Base-by-base conservation (phyloP, 2,888 invertebrate species). In the Cloeon dipterum region DNA sequence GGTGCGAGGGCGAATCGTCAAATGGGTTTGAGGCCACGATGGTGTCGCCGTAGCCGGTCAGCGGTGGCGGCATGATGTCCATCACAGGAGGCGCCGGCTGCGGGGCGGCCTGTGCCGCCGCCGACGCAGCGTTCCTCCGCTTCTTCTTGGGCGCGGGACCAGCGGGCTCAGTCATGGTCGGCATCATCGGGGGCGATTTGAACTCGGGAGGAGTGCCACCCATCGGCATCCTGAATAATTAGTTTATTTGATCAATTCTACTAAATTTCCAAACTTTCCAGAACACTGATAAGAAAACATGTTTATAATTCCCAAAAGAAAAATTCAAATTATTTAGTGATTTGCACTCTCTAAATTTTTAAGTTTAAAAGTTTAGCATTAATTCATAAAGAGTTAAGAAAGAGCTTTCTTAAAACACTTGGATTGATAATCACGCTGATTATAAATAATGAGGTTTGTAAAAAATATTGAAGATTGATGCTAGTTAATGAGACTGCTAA, bases 21-120 rank as follows among this genome's bases (percentile, higher is more conserved):
- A 91, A 91, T 26, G 89, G 89, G 59, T 91, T 91, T 43, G 85
- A 86, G 40, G 89, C 89, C 42, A 88, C 76, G 52, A 91, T 85
- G 41, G 88, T 89, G 53, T 89, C 89, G 25, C 88, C 88, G 58
- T 82, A 88, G 39, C 59, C 58, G 33, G 81, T 75, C 49, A 85
- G 63, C 2, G 74, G 71, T 19, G 86, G 86, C 32, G 86, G 86
- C 47, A 85, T 66, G 43, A 86, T 59, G 51, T 83, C 73, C 49
- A 56, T 49, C 17, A 52, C 50, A 33, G 53, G 53, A 11, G 50
- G 45, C 20, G 49, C 49, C 17, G 47, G 48, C 73, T 77, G 50
- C 69, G 72, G 40, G 74, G 76, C 40, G 70, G 73, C 47, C 14
- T 52, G 46, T 20, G 72, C 70, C 32, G 74, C 72, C 55, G 71